Percentiles rank a stretch among this genome's conserved stretches.
phyloP scores from a whole-genome alignment of 2,113 vertebrate genomes.

The cat (Felis catus) region F.catus_Fca126_mat1.0 CM031419.1:1833501-1834000 shows the following conservation, averaged over 20 bases:
- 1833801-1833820: accelerated
- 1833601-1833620: accelerated
- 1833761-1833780: accelerated
- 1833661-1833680: background rate
- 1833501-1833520: background rate
- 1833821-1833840: accelerated
- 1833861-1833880: accelerated
- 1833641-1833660: background rate
- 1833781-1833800: accelerated
- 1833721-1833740: accelerated
- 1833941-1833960: accelerated
- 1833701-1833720: background rate
- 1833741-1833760: accelerated
- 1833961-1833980: accelerated
- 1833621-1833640: background rate
- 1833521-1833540: accelerated
- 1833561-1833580: no score
- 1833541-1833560: background rate
- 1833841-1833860: accelerated
- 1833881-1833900: background rate
- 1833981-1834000: background rate
- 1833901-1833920: background rate
- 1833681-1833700: background rate
- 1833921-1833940: accelerated
- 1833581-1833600: background rate